phyloP scores from a whole-genome alignment of 2,797 vertebrate species.

The Dallia pectoralis region DNA sequence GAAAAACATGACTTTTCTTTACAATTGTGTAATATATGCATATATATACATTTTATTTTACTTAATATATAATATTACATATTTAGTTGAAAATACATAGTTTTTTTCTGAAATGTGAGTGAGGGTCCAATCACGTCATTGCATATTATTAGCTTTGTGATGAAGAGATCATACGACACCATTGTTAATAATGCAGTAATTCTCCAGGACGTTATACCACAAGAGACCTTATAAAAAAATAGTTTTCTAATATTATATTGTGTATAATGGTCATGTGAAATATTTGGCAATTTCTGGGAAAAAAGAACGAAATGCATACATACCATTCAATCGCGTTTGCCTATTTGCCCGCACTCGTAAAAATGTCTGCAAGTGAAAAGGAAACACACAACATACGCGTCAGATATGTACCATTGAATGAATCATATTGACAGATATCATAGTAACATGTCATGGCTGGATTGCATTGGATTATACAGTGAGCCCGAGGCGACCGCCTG shows the following conservation, averaged over 20 bases:
- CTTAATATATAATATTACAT: not conserved
- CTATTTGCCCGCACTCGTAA: slow-evolving; percentile 97
- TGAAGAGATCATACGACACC: not conserved
- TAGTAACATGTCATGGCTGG: slow-evolving; percentile 28
- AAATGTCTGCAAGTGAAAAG: slow-evolving; percentile 85
- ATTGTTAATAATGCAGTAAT: not conserved
- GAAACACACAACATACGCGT: slow-evolving; percentile 44
- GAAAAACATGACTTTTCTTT: not conserved
- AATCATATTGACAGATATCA: not conserved
- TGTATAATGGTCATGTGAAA: not conserved
- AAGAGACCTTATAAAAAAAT: not conserved
- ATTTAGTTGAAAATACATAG: not conserved
- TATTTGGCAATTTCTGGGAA: not conserved
- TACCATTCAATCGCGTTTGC: slow-evolving; percentile 98
- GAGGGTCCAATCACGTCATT: not conserved
- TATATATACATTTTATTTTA: not conserved
- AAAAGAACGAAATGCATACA: slow-evolving; percentile 56
- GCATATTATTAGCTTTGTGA: not conserved
- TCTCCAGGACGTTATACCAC: not conserved
- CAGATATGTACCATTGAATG: slow-evolving; percentile 38
- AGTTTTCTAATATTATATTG: not conserved
- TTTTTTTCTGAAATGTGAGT: not conserved
- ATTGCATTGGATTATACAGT: slow-evolving; percentile 71
- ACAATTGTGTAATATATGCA: not conserved
- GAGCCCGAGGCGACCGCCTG: not conserved